Percentiles rank a stretch among this genome's conserved stretches.
Conservation (phyloP, 2,113 vertebrate genomes). For the Nycticorax nycticorax region DNA sequence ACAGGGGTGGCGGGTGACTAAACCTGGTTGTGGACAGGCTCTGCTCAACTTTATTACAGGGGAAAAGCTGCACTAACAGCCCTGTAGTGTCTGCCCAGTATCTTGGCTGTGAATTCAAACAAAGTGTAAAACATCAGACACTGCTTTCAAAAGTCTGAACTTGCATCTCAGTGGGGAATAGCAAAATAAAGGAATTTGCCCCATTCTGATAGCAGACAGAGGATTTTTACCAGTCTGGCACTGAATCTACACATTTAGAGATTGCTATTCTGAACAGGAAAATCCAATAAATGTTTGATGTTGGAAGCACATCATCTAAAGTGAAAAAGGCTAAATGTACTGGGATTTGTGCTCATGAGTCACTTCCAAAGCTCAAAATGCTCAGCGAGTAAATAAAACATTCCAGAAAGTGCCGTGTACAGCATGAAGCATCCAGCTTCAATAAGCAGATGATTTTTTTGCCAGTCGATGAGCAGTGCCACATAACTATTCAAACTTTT, state of each 20-base stretch:
- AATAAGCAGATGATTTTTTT: not conserved
- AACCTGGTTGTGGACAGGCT: not conserved
- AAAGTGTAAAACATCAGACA: not conserved
- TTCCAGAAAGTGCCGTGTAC: conserved; percentile 8
- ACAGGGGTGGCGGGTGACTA: not conserved
- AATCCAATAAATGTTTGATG: not conserved
- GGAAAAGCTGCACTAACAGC: not conserved
- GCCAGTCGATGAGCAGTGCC: not conserved
- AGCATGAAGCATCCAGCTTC: not conserved
- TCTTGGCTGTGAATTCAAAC: not conserved
- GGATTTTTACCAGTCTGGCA: not conserved
- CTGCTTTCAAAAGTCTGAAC: not conserved
- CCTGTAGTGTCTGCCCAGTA: not conserved
- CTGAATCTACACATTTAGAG: not conserved
- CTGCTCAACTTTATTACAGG: not conserved
- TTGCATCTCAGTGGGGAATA: not conserved
- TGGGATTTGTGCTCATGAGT: conserved; percentile 37
- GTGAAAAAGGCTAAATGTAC: not conserved
- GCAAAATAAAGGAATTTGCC: not conserved
- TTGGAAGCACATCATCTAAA: not conserved
- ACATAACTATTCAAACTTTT: not conserved
- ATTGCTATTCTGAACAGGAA: not conserved
- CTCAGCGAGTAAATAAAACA: conserved; percentile 45
- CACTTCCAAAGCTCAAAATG: conserved; percentile 39
- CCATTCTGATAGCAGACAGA: not conserved